Evolutionary conservation across 2,113 vertebrate species (phyloP).

Genomic region (Eulemur rufifrons): DNA sequence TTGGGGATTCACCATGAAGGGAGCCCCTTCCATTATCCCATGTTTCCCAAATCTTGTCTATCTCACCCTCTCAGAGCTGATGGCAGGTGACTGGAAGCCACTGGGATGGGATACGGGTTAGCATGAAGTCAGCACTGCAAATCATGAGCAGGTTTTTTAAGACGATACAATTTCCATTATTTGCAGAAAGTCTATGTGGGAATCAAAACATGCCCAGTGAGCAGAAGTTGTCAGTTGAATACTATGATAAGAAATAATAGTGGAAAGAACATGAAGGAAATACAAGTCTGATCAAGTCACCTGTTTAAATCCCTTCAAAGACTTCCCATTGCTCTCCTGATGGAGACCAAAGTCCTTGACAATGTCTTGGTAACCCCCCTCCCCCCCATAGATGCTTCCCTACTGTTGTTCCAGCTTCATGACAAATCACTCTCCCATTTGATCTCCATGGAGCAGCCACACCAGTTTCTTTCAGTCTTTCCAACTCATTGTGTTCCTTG

Average conservation of each 20-base stretch:
- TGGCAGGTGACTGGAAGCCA: background rate
- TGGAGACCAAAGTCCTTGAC: slow-evolving; percentile 1
- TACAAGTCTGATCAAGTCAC: slow-evolving; percentile 4
- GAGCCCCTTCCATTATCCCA: background rate
- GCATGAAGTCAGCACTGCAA: background rate
- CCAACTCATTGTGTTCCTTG: background rate
- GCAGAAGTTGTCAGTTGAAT: slow-evolving; percentile 29
- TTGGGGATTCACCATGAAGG: background rate
- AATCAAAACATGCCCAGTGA: slow-evolving; percentile 21
- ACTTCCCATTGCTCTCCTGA: background rate
- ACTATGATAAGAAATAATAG: background rate
- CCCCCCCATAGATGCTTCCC: background rate
- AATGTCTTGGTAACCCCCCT: background rate
- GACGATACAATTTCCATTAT: background rate
- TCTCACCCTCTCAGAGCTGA: background rate
- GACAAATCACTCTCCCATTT: background rate
- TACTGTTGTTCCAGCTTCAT: background rate
- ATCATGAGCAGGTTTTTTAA: background rate
- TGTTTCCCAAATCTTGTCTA: background rate
- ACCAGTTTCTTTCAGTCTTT: background rate
- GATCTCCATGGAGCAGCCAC: background rate
- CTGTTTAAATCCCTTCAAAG: background rate
- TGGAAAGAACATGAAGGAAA: slow-evolving; percentile 38
- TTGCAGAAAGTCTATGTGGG: slow-evolving; percentile 26
- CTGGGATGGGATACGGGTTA: background rate